These are phyloP conservation scores for Mastomys natalensis DNA, from an alignment of 2,113 vertebrate species.

Conservation along the genomic window DNA sequence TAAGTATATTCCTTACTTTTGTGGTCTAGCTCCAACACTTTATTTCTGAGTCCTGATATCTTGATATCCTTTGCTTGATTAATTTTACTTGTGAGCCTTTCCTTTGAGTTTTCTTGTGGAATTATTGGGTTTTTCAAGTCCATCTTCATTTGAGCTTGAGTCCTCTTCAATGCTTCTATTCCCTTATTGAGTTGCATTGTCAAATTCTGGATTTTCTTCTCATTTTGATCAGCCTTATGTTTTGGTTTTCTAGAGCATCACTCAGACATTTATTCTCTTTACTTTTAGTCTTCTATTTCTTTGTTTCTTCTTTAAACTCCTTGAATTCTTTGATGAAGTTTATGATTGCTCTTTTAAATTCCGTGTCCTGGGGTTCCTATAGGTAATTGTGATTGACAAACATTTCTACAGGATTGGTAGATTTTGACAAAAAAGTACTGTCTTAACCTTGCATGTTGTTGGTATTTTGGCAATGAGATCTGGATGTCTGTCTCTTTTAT, in stretches of 20 bases:
- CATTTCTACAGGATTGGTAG: not conserved
- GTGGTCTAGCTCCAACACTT: not conserved
- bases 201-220: not conserved
- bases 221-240: not conserved
- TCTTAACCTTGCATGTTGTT: not conserved
- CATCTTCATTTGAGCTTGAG: not conserved
- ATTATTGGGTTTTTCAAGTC: not conserved
- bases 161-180: not conserved
- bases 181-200: not conserved
- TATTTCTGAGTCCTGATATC: not conserved
- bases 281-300: not conserved
- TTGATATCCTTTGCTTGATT: not conserved
- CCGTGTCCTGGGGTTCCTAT: not conserved
- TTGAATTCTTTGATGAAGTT: not conserved
- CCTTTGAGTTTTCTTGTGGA: not conserved
- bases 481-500: not conserved
- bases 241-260: not conserved
- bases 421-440: not conserved
- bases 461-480: not conserved
- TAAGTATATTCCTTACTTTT: not conserved
- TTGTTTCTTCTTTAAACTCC: not conserved
- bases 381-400: not conserved
- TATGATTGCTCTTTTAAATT: not conserved
- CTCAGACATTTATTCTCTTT: not conserved
- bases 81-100: not conserved